Evolutionary conservation across 2,888 invertebrate genomes (phyloP).

Genomic region (Epsilonema sp.): DNA sequence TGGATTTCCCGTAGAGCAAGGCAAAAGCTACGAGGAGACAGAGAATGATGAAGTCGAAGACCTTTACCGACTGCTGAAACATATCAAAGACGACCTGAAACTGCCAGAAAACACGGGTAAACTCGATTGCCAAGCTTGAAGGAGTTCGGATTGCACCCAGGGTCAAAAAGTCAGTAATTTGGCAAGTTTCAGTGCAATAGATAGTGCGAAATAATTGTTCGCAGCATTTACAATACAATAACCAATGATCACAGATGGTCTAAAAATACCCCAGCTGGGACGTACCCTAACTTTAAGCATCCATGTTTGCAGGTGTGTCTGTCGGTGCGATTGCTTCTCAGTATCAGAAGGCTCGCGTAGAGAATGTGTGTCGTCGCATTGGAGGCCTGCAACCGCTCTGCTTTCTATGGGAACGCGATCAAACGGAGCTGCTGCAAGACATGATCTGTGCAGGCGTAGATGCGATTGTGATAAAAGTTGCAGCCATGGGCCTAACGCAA

Average conservation of each 20-base stretch:
- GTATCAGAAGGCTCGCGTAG: slow-evolving; percentile 73
- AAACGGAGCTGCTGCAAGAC: slow-evolving; percentile 74
- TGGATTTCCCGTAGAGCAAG: slow-evolving; percentile 59
- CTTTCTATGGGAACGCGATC: slow-evolving; percentile 88
- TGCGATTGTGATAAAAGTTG: slow-evolving; percentile 86
- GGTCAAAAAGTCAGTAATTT: no score
- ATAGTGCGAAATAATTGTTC: no score
- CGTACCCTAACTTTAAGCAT: not conserved
- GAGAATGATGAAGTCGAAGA: slow-evolving; percentile 92
- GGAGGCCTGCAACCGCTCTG: slow-evolving; percentile 68
- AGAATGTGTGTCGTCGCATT: slow-evolving; percentile 59
- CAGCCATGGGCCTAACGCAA: slow-evolving; percentile 56
- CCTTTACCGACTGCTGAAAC: slow-evolving; percentile 56
- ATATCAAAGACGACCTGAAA: slow-evolving; percentile 44
- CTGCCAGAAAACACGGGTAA: slow-evolving; percentile 15
- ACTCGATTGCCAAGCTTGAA: not conserved
- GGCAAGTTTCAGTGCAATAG: no score
- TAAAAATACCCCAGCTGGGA: not conserved
- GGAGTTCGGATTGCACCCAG: no score
- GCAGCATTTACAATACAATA: no score
- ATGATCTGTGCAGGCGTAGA: slow-evolving; percentile 83
- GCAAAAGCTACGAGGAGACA: slow-evolving; percentile 45
- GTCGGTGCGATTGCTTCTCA: slow-evolving; percentile 94
- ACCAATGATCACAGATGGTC: not conserved
- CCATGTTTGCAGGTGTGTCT: slow-evolving; percentile 84